Conservation (phyloP, 2,888 invertebrate species). For the Stenolophus ochropezus region DNA sequence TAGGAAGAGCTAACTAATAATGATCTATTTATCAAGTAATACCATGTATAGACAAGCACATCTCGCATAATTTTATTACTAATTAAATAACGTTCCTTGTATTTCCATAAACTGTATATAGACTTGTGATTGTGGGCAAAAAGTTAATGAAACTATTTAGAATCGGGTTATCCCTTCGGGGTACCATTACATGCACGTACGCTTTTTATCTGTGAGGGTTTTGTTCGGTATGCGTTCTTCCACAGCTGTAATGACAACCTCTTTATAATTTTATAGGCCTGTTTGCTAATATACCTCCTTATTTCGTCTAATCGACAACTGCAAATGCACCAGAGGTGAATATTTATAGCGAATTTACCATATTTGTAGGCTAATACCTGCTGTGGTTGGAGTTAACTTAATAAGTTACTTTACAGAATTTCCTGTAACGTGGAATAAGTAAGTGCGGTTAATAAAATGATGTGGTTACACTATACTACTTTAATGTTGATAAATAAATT, state of each 20-base stretch:
- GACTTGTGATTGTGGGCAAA: background rate
- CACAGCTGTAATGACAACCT: conserved; percentile 44
- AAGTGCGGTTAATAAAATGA: no score
- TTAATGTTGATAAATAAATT: background rate
- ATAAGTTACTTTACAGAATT: background rate
- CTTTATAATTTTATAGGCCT: conserved; percentile 50
- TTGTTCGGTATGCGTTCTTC: conserved; percentile 45
- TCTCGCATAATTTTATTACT: background rate
- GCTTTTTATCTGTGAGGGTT: conserved; percentile 2
- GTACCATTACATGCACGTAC: conserved; percentile 46
- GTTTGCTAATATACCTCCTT: conserved; percentile 44
- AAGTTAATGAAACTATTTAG: conserved; percentile 34
- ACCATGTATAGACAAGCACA: background rate
- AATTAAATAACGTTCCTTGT: background rate
- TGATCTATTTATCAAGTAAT: background rate
- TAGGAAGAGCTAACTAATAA: background rate
- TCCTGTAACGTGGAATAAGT: no score
- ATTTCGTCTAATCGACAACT: conserved; percentile 12
- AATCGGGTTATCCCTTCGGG: conserved; percentile 16
- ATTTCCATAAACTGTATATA: background rate
- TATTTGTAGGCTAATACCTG: background rate
- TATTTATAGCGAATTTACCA: background rate
- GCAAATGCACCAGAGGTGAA: conserved; percentile 9
- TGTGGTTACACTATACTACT: background rate
- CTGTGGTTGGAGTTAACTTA: background rate